Percentiles rank a stretch among this genome's conserved stretches.
Evolutionary conservation across 64 coral and sea anemone genomes (phyloP).

Genomic region (Trachythela sp.): DNA sequence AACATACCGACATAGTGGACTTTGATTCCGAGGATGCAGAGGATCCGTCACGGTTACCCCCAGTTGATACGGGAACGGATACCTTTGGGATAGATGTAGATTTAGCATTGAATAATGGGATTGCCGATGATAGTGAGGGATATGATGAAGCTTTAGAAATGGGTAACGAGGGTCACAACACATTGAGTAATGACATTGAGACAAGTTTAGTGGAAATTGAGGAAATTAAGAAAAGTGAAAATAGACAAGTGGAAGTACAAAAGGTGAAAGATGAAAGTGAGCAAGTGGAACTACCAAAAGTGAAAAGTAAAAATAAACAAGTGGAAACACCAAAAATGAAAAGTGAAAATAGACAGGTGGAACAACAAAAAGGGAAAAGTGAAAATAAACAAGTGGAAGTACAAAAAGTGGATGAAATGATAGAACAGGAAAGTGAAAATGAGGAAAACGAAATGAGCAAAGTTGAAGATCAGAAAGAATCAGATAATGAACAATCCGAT

Average conservation of each 20-base stretch:
- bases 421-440: conserved; percentile 19
- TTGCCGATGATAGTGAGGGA: conserved; percentile 21
- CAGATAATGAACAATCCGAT: conserved; percentile 6
- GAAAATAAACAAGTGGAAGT: not conserved
- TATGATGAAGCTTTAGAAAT: not conserved
- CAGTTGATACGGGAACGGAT: conserved; percentile 47
- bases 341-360: not conserved
- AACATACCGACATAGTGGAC: conserved; percentile 13
- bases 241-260: not conserved
- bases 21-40: conserved; percentile 44
- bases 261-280: conserved; percentile 25
- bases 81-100: conserved; percentile 25
- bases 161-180: not conserved
- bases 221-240: not conserved
- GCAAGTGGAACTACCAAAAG: not conserved
- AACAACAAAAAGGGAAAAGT: not conserved
- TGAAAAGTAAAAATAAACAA: not conserved
- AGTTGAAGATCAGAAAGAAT: not conserved
- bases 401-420: not conserved
- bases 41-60: conserved; percentile 43
- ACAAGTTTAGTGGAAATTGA: not conserved
- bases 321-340: not conserved
- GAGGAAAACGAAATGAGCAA: not conserved
- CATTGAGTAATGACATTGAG: not conserved
- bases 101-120: conserved; percentile 44